These are phyloP conservation scores for Bombus soroeensis DNA, from an alignment of 1,140 invertebrate genomes.

Conservation along the genomic window DNA sequence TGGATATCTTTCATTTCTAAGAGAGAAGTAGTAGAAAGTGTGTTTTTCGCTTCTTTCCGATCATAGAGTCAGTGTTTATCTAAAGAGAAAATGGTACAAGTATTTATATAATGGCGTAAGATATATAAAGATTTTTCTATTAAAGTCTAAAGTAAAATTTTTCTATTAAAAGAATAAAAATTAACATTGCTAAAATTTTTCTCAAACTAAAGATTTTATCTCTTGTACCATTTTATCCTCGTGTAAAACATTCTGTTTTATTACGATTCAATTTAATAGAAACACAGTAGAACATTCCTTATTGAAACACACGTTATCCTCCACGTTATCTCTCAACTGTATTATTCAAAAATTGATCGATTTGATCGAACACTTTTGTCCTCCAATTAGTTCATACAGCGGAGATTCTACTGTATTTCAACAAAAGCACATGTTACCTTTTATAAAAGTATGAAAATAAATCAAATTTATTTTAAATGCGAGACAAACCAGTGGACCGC, in stretches of 20 bases:
- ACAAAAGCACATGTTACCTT: neutral
- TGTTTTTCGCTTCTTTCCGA: neutral
- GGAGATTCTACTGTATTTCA: too few relatives aligned
- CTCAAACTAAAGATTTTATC: neutral
- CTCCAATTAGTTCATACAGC: too few relatives aligned
- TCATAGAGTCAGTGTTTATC: neutral
- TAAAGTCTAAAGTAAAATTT: neutral
- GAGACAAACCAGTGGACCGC: neutral
- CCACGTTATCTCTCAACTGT: too few relatives aligned
- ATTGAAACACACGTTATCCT: too few relatives aligned
- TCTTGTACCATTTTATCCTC: neutral
- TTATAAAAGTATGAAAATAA: neutral
- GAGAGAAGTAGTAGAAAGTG: neutral
- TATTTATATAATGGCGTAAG: neutral
- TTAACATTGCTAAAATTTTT: neutral
- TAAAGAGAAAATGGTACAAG: neutral
- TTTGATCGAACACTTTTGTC: too few relatives aligned
- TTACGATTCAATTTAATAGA: too few relatives aligned
- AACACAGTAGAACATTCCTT: too few relatives aligned
- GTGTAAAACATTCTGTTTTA: neutral
- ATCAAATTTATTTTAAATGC: neutral
- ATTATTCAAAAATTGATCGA: too few relatives aligned
- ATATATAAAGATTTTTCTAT: neutral
- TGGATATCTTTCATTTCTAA: neutral
- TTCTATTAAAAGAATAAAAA: too few relatives aligned